Evolutionary conservation across 2,797 vertebrate genomes (phyloP), one percentile per base, ranked within the genome.

Genomic region (Pantherophis vulpinus): DNA sequence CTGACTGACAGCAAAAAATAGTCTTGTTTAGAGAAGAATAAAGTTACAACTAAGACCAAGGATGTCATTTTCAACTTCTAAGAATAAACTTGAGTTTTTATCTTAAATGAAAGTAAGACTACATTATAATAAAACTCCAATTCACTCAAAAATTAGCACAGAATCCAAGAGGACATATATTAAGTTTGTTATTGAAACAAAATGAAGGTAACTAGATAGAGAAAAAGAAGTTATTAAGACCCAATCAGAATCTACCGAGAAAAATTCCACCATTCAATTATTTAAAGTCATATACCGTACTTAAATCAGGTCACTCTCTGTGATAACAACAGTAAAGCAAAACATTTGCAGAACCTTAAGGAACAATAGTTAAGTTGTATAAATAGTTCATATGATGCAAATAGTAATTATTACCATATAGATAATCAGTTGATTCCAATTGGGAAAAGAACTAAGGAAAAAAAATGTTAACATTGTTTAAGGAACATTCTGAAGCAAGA

Each of bases 181-280:
- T 94, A 87, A 16, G 51, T 58, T 90, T 93, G 32, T 42, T 89
- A 20, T 9, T 74, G 88, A 94, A 93, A 20, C 92, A 10, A 89
- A 93, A 59, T 1, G 42, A 29, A 93, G 92, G 90, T 54, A 6
- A 54, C 47, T 63, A 93, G 11, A 93, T 79, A 54, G 2, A 86
- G 87, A 88, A 93, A 91, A n/a, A 56, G 37, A 92, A 94, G 7
- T 2, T 86, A 74, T 10, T 3, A 20, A 54, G 66, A 93, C 27
- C 12, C 63, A 93, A 0, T 79, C 13, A 95, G 60, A 94, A 86
- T 1, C 0, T 20, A 91, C 63, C 2, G 51, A 94, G 94, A 90
- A 86, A 89, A 90, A 25, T 79, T 92, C 0, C 88, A 32, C 1
- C 23, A 88, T 94, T 93, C 27, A 89, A 7, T 92, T 93, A 89